A percentile compares a stretch with the other conserved stretches of the same genome.
phyloP scores from a whole-genome alignment of 2,113 vertebrate species.

The Phrynosoma blainvillii region DNA sequence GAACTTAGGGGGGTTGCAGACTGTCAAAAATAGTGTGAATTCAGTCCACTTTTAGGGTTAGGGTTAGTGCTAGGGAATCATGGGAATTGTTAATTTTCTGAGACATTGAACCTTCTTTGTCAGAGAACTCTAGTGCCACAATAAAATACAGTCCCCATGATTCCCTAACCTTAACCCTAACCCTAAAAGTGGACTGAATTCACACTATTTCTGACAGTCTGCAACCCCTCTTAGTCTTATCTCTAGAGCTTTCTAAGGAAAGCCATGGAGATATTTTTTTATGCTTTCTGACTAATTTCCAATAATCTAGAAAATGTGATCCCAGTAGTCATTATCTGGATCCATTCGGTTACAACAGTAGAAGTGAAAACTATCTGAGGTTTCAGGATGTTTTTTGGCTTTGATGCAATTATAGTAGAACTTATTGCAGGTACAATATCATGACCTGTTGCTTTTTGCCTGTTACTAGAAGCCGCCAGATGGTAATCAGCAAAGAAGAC shows the following conservation, averaged over 20 bases:
- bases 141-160: too few relatives aligned
- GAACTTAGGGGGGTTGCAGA: too few relatives aligned
- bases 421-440: background rate
- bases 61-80: too few relatives aligned
- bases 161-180: too few relatives aligned
- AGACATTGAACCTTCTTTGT: too few relatives aligned
- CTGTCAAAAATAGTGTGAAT: too few relatives aligned
- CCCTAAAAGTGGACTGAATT: too few relatives aligned
- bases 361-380: background rate
- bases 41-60: too few relatives aligned
- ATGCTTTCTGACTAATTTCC: background rate
- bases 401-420: background rate
- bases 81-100: too few relatives aligned
- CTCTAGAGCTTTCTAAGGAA: background rate
- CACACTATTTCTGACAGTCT: too few relatives aligned
- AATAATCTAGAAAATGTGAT: slow-evolving; percentile 1
- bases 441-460: background rate
- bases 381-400: background rate
- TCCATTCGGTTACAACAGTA: slow-evolving; percentile 4
- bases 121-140: too few relatives aligned
- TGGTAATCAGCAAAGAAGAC: slow-evolving; percentile 8
- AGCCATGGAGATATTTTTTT: background rate
- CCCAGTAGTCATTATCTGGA: background rate
- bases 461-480: background rate
- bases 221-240: too few relatives aligned